A percentile compares a stretch with the other conserved stretches of the same genome.
phyloP scores from a whole-genome alignment of 2,888 invertebrate genomes.

The Athalia cordata region DNA sequence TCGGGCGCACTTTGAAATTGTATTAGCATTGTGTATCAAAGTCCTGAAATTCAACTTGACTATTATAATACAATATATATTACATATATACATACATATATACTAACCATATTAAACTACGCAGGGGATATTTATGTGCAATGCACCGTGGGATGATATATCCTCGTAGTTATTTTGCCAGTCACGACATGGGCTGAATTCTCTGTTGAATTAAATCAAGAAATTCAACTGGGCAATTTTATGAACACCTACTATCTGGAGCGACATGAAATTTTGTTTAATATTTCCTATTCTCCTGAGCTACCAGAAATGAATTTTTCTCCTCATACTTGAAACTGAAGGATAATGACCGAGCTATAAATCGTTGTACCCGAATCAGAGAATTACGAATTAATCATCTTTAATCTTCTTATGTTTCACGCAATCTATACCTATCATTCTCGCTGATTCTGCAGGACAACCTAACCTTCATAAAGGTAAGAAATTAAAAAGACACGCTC shows the following conservation, averaged over 20 bases:
- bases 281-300: too few relatives aligned
- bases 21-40: conserved; percentile 39
- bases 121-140: too few relatives aligned
- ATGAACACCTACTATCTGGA: neutral
- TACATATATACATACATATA: neutral
- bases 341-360: too few relatives aligned
- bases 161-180: conserved; percentile 19
- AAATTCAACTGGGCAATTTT: neutral
- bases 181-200: neutral
- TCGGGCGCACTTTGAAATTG: conserved; percentile 41
- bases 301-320: too few relatives aligned
- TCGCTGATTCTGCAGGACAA: conserved; percentile 76
- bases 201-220: too few relatives aligned
- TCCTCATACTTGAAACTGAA: too few relatives aligned
- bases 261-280: too few relatives aligned
- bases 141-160: neutral
- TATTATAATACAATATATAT: conserved; percentile 28
- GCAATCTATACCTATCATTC: neutral
- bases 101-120: too few relatives aligned
- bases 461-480: conserved; percentile 84
- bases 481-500: conserved; percentile 55
- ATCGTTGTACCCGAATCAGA: too few relatives aligned
- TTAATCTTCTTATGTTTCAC: conserved; percentile 48
- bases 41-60: conserved; percentile 38
- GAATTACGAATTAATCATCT: neutral